Conservation (phyloP, 2,113 vertebrate genomes). For the Mustelus asterias region DNA sequence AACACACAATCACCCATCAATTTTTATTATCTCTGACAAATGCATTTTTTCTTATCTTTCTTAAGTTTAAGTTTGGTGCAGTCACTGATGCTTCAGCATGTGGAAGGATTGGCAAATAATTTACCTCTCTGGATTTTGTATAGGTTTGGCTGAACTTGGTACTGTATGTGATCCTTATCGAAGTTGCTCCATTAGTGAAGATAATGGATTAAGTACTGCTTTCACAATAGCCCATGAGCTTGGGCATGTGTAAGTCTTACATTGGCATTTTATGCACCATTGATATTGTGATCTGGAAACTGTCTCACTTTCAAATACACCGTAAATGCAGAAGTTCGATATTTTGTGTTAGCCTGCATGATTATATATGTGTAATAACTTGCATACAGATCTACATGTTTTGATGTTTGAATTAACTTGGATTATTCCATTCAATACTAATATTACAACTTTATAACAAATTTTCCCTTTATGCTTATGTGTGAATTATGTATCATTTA, state of each 20-base stretch:
- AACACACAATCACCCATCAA: background rate
- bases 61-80: background rate
- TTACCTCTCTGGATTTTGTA: constrained; percentile 27
- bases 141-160: constrained; percentile 91
- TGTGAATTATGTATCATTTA: background rate
- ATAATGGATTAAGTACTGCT: constrained; percentile 90
- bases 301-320: background rate
- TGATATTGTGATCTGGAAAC: background rate
- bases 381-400: background rate
- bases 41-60: background rate
- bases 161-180: constrained; percentile 92
- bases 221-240: constrained; percentile 97
- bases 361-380: background rate
- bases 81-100: background rate
- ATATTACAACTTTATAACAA: background rate
- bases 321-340: background rate
- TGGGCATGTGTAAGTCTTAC: constrained; percentile 86
- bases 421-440: background rate
- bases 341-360: background rate
- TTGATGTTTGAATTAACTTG: background rate
- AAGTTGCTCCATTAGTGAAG: constrained; percentile 96
- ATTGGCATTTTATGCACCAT: background rate
- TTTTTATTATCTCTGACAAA: background rate
- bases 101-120: background rate
- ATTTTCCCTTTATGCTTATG: background rate